Conservation (phyloP, 2,113 vertebrate genomes). For the Conger conger region DNA sequence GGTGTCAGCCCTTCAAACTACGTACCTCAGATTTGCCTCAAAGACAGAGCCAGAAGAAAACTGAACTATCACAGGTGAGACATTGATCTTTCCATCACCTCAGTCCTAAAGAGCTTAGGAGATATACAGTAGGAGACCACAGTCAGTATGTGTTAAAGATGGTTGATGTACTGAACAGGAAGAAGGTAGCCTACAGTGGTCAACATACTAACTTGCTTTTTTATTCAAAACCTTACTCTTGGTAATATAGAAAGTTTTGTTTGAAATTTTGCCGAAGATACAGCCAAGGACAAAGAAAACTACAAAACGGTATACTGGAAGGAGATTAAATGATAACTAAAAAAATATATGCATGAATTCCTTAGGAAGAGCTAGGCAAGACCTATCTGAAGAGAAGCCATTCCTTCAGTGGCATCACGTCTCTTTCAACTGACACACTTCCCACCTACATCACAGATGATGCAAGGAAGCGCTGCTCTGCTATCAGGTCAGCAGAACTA, state of each 20-base stretch:
- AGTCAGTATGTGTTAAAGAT: background rate
- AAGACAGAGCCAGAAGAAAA: conserved; percentile 51
- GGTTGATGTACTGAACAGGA: background rate
- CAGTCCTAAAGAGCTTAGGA: background rate
- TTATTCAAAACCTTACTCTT: too few relatives aligned
- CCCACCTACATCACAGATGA: conserved; percentile 87
- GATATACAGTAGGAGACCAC: background rate
- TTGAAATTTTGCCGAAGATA: too few relatives aligned
- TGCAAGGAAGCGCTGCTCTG: conserved; percentile 76
- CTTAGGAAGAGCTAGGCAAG: conserved; percentile 56
- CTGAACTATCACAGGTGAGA: conserved; percentile 52
- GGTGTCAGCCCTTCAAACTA: conserved; percentile 82
- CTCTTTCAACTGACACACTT: conserved; percentile 83
- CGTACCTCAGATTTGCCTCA: conserved; percentile 72
- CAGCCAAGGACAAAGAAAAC: background rate
- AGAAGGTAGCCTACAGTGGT: too few relatives aligned
- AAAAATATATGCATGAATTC: conserved; percentile 28
- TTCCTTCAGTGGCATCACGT: conserved; percentile 75
- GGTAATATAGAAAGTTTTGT: too few relatives aligned
- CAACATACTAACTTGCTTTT: too few relatives aligned
- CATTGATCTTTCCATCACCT: background rate
- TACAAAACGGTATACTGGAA: background rate
- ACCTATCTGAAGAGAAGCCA: conserved; percentile 67
- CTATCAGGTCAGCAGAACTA: conserved; percentile 75
- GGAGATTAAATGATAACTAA: background rate